A percentile compares a stretch with the other conserved stretches of the same genome.
Evolutionary conservation across 2,797 vertebrate genomes (phyloP).

Genomic region (Dendrocincla fuliginosa): DNA sequence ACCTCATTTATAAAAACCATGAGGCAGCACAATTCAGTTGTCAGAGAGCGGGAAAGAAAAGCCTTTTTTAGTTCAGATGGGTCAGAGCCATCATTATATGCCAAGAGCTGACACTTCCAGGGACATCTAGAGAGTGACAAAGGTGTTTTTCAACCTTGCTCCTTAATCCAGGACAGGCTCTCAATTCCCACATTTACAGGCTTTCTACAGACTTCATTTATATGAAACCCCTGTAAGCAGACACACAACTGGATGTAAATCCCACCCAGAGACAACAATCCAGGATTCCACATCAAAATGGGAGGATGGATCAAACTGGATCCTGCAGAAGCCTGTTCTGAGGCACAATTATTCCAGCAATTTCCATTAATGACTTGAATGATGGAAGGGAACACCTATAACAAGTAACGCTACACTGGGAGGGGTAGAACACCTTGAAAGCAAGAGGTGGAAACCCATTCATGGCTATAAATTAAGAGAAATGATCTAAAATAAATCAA

Average conservation of each 20-base stretch:
- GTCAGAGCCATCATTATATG: background rate
- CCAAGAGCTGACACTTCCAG: background rate
- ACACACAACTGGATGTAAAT: background rate
- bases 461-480: background rate
- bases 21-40: slow-evolving; percentile 7
- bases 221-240: background rate
- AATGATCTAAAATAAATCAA: background rate
- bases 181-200: background rate
- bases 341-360: background rate
- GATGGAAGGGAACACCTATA: background rate
- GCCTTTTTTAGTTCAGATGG: background rate
- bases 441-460: background rate
- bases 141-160: background rate
- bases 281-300: background rate
- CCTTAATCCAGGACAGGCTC: background rate
- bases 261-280: background rate
- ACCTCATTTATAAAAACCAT: slow-evolving; percentile 1
- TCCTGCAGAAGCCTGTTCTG: background rate
- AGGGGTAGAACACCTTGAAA: background rate
- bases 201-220: background rate
- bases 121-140: background rate
- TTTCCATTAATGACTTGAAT: background rate
- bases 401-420: background rate
- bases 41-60: background rate
- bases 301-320: background rate